phyloP scores from a whole-genome alignment of 2,888 invertebrate species.

The Limulus polyphemus region DNA sequence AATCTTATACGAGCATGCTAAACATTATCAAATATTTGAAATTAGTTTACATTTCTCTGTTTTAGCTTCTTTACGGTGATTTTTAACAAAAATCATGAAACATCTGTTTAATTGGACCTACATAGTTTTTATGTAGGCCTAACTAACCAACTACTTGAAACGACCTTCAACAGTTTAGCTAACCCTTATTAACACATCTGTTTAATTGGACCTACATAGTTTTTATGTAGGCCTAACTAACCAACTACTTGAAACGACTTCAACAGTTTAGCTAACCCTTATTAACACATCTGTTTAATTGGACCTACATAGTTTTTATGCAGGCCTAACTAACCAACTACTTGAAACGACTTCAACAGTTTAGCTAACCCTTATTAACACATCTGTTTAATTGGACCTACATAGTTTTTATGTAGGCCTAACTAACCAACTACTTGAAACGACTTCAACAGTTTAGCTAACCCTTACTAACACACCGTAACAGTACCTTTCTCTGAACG shows the following conservation, averaged over 20 bases:
- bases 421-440: too few relatives aligned
- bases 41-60: not conserved
- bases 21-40: not conserved
- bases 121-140: too few relatives aligned
- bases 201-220: too few relatives aligned
- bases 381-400: too few relatives aligned
- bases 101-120: too few relatives aligned
- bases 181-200: not conserved
- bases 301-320: too few relatives aligned
- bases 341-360: not conserved
- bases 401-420: too few relatives aligned
- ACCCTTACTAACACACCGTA: constrained; percentile 1
- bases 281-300: too few relatives aligned
- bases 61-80: not conserved
- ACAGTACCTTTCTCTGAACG: constrained; percentile 57
- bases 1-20: not conserved
- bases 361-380: not conserved
- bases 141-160: too few relatives aligned
- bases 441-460: not conserved
- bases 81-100: not conserved
- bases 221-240: too few relatives aligned
- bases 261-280: not conserved
- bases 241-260: too few relatives aligned
- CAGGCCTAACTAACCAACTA: too few relatives aligned
- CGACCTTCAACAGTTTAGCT: not conserved